Evolutionary conservation across 2,113 vertebrate species (phyloP), one percentile per base, ranked within the genome.

Genomic region (Egretta garzetta): DNA sequence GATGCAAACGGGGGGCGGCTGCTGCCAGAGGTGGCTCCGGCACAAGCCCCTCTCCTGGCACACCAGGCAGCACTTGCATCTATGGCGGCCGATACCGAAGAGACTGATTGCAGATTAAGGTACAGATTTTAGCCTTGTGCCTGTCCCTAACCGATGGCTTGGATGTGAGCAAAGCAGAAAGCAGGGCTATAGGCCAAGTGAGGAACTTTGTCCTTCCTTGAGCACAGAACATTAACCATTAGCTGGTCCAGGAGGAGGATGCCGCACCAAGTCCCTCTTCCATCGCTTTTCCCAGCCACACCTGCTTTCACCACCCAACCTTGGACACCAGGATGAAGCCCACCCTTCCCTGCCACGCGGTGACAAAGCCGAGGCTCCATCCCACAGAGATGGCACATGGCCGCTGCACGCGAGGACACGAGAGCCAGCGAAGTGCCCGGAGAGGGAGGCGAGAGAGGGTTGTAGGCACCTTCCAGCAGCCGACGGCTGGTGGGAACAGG

Each of bases 371-470:
- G 2, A 59, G 55, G 18, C n/a, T 58, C 66, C 71, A 23, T 5
- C 71, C 86, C 17, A 1, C 7, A 10, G 60, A 50, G 76, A 15
- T 16, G 68, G 73, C 64, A n/a, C 70, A 47, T 16, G 41, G 32
- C 52, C 15, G 1, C 37, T 6, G 5, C 24, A 2, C 0, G 2
- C 4, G 26, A 39, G n/a, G 50, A 55, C n/a, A 16, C 0, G 3
- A 30, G 43, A 79, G 33, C 17, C 47, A 58, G 32, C 0, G 0
- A 43, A 10, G 23, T 0, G 8, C 4, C 45, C 4, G 26, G 27
- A 10, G 67, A 33, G 50, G 28, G 27, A 23, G 1, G 15, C 53
- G 28, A 50, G 70, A 95, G 17, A 1, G 4, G 53, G 60, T 12
- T 49, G 62, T 8, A 21, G 81, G 79, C 64, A 81, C 63, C 80